Evolutionary conservation across 2,113 vertebrate genomes (phyloP).

Genomic region (Manacus vitellinus): DNA sequence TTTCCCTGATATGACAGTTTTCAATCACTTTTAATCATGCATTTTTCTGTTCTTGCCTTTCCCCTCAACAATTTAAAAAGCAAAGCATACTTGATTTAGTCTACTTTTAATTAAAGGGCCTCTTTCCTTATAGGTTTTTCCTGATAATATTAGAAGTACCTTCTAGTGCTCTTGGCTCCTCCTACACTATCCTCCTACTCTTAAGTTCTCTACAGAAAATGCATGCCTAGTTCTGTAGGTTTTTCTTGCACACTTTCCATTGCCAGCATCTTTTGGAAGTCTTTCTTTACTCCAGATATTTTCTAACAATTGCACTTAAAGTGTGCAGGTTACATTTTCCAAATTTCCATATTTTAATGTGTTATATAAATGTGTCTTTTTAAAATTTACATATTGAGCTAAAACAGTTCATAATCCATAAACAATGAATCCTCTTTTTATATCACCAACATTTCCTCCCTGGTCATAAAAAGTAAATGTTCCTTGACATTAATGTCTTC

Average conservation of each 20-base stretch:
- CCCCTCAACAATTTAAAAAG: slow-evolving; percentile 14
- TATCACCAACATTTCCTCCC: not conserved
- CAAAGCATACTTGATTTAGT: slow-evolving; percentile 13
- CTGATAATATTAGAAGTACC: slow-evolving; percentile 24
- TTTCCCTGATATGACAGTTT: not conserved
- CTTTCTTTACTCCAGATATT: not conserved
- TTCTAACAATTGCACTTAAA: not conserved
- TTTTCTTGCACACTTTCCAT: not conserved
- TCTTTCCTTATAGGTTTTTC: slow-evolving; percentile 1
- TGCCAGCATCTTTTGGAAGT: not conserved
- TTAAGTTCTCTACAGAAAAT: slow-evolving; percentile 14
- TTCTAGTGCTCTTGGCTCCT: slow-evolving; percentile 33
- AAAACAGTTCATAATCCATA: not conserved
- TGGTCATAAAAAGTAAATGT: not conserved
- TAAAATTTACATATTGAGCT: not conserved
- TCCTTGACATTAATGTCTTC: not conserved
- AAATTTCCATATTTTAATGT: not conserved
- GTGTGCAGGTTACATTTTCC: not conserved
- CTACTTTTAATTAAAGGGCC: slow-evolving; percentile 40
- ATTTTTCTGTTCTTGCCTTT: slow-evolving; percentile 30
- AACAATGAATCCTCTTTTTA: not conserved
- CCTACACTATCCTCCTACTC: slow-evolving; percentile 21
- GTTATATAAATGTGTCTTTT: not conserved
- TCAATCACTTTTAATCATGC: not conserved
- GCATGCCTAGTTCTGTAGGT: not conserved